Base-by-base conservation (phyloP, 2,113 vertebrate species). In the Chaetura pelagica region DNA sequence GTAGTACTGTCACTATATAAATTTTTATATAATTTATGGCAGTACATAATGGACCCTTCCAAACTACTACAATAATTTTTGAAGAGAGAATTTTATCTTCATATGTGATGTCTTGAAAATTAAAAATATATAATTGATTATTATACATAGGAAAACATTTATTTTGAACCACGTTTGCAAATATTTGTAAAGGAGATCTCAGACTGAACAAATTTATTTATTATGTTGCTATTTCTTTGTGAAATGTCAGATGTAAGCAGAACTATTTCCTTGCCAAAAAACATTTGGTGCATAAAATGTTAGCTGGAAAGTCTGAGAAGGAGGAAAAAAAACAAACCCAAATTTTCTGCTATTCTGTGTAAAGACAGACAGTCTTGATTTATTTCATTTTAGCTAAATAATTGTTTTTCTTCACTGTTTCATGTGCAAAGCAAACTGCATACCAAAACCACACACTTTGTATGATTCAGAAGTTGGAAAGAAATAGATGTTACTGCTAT, bases 241-340 rank as follows among this genome's bases (percentile, higher is more conserved):
- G 94, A 94, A 95, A 94, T 96, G 77, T 92, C 94, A 93, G 84
- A 79, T 84, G 87, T 73, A 87, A 95, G 94, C 87, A 96, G 96
- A 97, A 94, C 29, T 84, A 90, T 72, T 87, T 89, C 90, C 64
- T 62, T 96, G 81, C 72, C 87, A 94, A 96, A 97, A 97, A 97
- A 42, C 44, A 87, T 91, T 93, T 85, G 68, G 40, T 72, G 79
- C 18, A 13, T 94, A 84, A 94, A 97, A 93, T 97, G 58, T 94
- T 96, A 94, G 75, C 76, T 92, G 92, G 79, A 82, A 95, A 72
- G 35, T 84, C 91, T 94, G 40, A 42, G 40, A 61, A 68, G 22
- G 77, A 92, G 16, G 19, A n/a, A 46, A 92, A 86, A 94, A 93
- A 88, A 0, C 22, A 89, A 78, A 21, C 0, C 7, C 8, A 11